phyloP scores from a whole-genome alignment of 2,888 invertebrate species.

The Atrina japonica region DNA sequence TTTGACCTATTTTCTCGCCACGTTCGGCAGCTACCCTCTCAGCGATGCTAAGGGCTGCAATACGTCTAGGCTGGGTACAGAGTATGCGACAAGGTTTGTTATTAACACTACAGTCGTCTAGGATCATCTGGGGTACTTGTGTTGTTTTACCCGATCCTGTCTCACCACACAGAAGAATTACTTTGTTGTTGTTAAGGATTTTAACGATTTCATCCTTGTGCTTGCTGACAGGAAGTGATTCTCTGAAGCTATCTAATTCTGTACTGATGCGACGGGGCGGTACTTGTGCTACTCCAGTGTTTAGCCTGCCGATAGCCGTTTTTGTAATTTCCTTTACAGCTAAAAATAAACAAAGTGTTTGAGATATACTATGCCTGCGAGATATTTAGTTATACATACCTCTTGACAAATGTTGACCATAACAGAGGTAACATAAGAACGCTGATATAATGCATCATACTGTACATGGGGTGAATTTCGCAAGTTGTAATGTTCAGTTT shows the following conservation, averaged over 20 bases:
- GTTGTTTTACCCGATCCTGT: slow-evolving; percentile 98
- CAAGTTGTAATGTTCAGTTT: no score
- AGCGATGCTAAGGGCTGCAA: slow-evolving; percentile 94
- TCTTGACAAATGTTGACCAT: no score
- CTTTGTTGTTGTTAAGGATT: slow-evolving; percentile 86
- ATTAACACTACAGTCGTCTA: slow-evolving; percentile 87
- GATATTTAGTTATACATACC: no score
- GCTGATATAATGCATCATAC: no score
- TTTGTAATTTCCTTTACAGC: slow-evolving; percentile 77
- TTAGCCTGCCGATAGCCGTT: slow-evolving; percentile 85
- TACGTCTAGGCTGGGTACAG: slow-evolving; percentile 95
- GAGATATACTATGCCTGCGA: no score
- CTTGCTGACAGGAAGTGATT: slow-evolving; percentile 87
- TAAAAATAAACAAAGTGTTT: slow-evolving; percentile 28
- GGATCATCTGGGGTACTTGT: slow-evolving; percentile 93
- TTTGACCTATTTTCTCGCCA: slow-evolving; percentile 88
- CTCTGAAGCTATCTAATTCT: slow-evolving; percentile 80
- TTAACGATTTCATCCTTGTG: slow-evolving; percentile 86
- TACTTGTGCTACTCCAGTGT: slow-evolving; percentile 86
- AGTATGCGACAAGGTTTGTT: slow-evolving; percentile 89
- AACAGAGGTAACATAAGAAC: no score
- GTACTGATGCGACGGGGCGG: slow-evolving; percentile 82
- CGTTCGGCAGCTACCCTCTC: slow-evolving; percentile 94
- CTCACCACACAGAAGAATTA: slow-evolving; percentile 85
- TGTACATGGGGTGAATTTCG: no score